These are phyloP conservation scores for Colletes latitarsis DNA, from an alignment of 1,140 invertebrate genomes.

Conservation along the genomic window DNA sequence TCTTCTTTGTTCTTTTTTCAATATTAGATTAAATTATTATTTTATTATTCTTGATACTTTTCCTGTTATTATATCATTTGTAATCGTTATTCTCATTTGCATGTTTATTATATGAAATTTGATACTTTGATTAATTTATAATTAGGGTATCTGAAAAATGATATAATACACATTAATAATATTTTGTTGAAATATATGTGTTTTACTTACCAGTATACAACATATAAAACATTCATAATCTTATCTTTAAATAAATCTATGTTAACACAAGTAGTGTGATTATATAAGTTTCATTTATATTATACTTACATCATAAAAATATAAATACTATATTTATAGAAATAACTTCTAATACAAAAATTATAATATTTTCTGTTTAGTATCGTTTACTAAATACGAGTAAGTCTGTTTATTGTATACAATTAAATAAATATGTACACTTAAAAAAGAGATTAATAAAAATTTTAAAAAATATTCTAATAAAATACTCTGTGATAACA, in stretches of 20 bases:
- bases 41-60: not conserved
- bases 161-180: not conserved
- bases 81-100: constrained; percentile 20
- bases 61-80: constrained; percentile 2
- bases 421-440: not conserved
- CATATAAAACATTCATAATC: not conserved
- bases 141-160: constrained; percentile 10
- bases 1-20: not conserved
- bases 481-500: not conserved
- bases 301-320: not conserved
- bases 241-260: constrained; percentile 1
- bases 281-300: constrained; percentile 11
- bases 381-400: not conserved
- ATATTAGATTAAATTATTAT: constrained; percentile 8
- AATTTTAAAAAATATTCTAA: not conserved
- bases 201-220: not conserved
- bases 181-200: not conserved
- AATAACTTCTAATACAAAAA: not conserved
- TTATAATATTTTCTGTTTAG: not conserved
- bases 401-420: not conserved
- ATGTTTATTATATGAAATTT: not conserved
- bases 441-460: not conserved
- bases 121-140: not conserved
- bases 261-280: not conserved
- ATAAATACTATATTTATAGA: not conserved